Base-by-base conservation (phyloP, 2,797 vertebrate genomes). In the Poeciliopsis gracilis region DNA sequence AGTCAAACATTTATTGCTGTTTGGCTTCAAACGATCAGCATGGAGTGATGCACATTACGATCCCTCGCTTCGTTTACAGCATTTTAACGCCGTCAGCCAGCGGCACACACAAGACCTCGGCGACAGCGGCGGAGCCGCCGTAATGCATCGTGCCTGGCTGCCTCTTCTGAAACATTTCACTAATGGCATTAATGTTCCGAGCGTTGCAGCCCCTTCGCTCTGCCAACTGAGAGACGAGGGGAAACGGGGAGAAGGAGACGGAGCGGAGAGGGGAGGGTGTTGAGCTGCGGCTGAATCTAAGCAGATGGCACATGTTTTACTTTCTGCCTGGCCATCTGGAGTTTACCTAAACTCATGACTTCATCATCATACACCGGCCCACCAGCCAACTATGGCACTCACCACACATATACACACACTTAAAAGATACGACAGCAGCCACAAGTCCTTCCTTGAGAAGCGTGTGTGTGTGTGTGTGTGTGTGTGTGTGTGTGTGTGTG, bases 281-380 rank as follows among this genome's bases (percentile, higher is more conserved):
- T 93, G 92, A 95, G 92, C 90, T 91, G 90, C 84, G 77, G 89
- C 93, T 95, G 94, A 95, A 96, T 95, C 91, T 95, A 95, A 95
- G 95, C 95, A 96, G 95, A 96, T 96, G 96, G 93, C 94, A 96
- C 94, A 94, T 95, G 94, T 95, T 96, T 95, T 94, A 95, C 90
- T 96, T 95, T 95, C 91, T 92, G 93, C 91, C 86, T 77, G 91
- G 90, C 94, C 95, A 96, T 95, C 95, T 96, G 95, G 94, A 96
- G 92, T 95, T 95, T 93, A 94, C 95, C 95, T 95, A 95, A 95
- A 96, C 94, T 93, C 93, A 95, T 95, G 95, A 95, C 95, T 95
- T 96, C 95, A 95, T 95, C 95, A 94, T 95, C 93, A 95, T 95
- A 95, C 94, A 94, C 90, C 73, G 89, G 88, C 87, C 89, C 91